phyloP scores from a whole-genome alignment of 2,797 vertebrate species.

The Tenualosa thibaudeaui region DNA sequence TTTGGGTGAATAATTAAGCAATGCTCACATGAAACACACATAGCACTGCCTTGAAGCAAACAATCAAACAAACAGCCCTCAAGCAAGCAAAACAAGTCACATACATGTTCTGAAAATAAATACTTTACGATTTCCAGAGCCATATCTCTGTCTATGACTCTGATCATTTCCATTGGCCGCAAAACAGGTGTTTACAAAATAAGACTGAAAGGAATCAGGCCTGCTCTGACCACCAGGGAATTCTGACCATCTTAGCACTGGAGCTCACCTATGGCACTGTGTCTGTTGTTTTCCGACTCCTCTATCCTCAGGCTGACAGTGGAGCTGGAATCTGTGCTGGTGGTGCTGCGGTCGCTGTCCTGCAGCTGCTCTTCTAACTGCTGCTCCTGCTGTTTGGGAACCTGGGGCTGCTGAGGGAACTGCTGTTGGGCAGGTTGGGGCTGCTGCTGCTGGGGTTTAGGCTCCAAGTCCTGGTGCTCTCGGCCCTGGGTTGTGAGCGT shows the following conservation, averaged over 20 bases:
- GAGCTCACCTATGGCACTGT: constrained; percentile 85
- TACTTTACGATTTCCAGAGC: not conserved
- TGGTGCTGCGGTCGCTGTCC: constrained; percentile 40
- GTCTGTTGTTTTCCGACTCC: constrained; percentile 83
- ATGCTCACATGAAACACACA: not conserved
- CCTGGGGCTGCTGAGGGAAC: constrained; percentile 37
- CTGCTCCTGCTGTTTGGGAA: not conserved
- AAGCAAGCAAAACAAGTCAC: not conserved
- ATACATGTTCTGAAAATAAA: not conserved
- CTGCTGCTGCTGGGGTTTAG: not conserved
- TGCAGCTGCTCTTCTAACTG: not conserved
- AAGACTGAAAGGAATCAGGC: not conserved
- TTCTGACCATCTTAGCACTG: not conserved
- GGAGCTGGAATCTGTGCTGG: constrained; percentile 57
- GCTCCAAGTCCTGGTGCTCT: not conserved
- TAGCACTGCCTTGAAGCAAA: no score
- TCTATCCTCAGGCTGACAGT: constrained; percentile 78
- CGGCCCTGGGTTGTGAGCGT: constrained; percentile 23
- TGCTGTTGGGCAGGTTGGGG: constrained; percentile 24
- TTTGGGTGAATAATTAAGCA: not conserved
- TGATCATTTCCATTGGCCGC: no score
- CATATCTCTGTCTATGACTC: no score
- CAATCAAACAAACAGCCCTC: not conserved
- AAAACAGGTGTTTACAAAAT: not conserved
- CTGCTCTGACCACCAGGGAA: not conserved